phyloP scores from a whole-genome alignment of 2,113 vertebrate genomes.

The Anthoscopus minutus region DNA sequence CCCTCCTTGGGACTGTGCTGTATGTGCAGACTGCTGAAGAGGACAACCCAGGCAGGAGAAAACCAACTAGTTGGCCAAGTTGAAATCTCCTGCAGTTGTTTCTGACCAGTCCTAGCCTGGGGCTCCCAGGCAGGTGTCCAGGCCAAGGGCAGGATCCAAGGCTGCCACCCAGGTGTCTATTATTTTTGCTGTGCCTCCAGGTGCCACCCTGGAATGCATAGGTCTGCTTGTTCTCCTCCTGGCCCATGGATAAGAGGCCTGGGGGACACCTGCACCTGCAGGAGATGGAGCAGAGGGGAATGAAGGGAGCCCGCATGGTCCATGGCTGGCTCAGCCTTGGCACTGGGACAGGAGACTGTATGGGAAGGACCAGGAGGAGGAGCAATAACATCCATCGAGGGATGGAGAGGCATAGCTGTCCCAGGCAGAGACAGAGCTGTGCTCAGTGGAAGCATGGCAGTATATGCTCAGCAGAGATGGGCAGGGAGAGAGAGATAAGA shows the following conservation, averaged over 20 bases:
- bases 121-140: background rate
- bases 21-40: background rate
- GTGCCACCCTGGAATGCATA: background rate
- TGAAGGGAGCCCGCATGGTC: background rate
- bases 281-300: background rate
- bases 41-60: background rate
- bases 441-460: too few relatives aligned
- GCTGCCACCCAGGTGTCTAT: background rate
- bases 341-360: background rate
- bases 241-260: background rate
- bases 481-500: background rate
- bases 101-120: background rate
- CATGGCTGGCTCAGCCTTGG: background rate
- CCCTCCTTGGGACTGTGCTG: background rate
- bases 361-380: background rate
- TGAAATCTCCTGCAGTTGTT: background rate
- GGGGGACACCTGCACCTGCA: background rate
- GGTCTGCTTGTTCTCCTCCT: background rate
- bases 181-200: background rate
- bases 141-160: rapidly evolving
- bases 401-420: background rate
- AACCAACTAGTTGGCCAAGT: background rate
- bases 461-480: background rate
- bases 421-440: background rate
- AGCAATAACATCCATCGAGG: rapidly evolving